Conservation (phyloP, 2,797 vertebrate species). For the Sebastes diploproa region DNA sequence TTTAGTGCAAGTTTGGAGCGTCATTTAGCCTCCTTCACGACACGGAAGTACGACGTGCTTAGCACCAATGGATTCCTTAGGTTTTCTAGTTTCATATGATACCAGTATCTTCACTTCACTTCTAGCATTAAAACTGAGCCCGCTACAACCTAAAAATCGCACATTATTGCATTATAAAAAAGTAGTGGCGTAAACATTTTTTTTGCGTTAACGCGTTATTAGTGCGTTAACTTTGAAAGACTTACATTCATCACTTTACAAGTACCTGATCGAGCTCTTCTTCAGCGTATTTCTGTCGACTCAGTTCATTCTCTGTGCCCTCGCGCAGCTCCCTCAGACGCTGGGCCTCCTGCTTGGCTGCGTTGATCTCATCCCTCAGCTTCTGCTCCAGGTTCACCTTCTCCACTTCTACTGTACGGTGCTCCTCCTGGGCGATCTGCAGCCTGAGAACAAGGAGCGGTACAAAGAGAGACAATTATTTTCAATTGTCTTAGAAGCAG, state of each 20-base stretch:
- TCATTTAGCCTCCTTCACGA: too few relatives aligned
- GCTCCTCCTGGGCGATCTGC: constrained; percentile 98
- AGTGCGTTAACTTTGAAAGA: too few relatives aligned
- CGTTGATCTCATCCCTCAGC: constrained; percentile 94
- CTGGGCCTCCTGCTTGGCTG: constrained; percentile 96
- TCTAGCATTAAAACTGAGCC: too few relatives aligned
- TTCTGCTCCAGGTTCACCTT: constrained; percentile 98
- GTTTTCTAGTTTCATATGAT: too few relatives aligned
- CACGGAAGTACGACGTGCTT: too few relatives aligned
- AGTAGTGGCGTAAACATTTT: too few relatives aligned
- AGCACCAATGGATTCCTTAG: too few relatives aligned
- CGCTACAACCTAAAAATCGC: too few relatives aligned
- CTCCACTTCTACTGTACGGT: constrained; percentile 95
- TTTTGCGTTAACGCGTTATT: too few relatives aligned
- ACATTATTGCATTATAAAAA: too few relatives aligned
- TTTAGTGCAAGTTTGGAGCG: too few relatives aligned
- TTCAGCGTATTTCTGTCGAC: constrained; percentile 95
- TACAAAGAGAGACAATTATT: not conserved
- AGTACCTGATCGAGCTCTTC: constrained; percentile 95
- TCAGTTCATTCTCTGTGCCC: constrained; percentile 95
- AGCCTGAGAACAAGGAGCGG: constrained; percentile 77
- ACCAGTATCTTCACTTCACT: too few relatives aligned
- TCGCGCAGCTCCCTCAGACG: constrained; percentile 92
- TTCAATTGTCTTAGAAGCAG: not conserved
- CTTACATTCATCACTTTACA: not conserved